phyloP scores from a whole-genome alignment of 1,140 invertebrate genomes.

The Aphelenchoides fujianensis region DNA sequence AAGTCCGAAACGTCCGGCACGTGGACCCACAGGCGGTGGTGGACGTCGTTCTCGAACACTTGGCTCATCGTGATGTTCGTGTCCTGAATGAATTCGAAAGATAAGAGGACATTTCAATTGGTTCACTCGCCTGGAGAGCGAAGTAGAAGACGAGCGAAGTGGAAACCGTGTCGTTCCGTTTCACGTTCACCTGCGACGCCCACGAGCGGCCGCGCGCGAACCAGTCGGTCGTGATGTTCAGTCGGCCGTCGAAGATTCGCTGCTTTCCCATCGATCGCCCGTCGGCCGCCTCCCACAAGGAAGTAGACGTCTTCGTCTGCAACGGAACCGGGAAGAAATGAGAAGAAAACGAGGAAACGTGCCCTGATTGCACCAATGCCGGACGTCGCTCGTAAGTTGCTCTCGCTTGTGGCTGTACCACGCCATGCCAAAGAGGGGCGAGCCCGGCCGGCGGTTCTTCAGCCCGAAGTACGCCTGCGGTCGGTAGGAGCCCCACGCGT shows the following conservation, averaged over 20 bases:
- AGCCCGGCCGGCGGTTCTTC: slow-evolving; percentile 80
- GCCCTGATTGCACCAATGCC: slow-evolving; percentile 86
- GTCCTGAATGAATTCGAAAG: slow-evolving; percentile 1
- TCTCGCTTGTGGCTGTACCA: slow-evolving; percentile 80
- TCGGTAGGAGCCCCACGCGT: slow-evolving; percentile 81
- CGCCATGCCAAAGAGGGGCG: slow-evolving; percentile 87
- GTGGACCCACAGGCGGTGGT: slow-evolving; percentile 10
- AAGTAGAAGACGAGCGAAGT: slow-evolving; percentile 40
- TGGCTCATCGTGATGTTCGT: background rate
- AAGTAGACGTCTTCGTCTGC: slow-evolving; percentile 69
- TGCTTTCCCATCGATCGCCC: slow-evolving; percentile 86
- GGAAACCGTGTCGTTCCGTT: slow-evolving; percentile 12
- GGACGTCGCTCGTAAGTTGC: slow-evolving; percentile 64
- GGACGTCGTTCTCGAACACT: slow-evolving; percentile 17
- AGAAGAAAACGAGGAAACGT: too few species aligned
- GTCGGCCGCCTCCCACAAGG: slow-evolving; percentile 87
- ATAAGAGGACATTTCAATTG: slow-evolving; percentile 1
- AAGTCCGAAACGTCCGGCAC: slow-evolving; percentile 17
- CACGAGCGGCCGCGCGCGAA: slow-evolving; percentile 90
- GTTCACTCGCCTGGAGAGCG: slow-evolving; percentile 35
- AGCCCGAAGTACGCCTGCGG: slow-evolving; percentile 76
- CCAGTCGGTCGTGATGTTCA: slow-evolving; percentile 79
- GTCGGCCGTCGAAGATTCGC: slow-evolving; percentile 77
- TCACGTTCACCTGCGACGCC: slow-evolving; percentile 32
- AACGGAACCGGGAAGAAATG: slow-evolving; percentile 4